Percentiles rank a stretch among this genome's conserved stretches.
Conservation (phyloP, 37 sponge, comb jelly and placozoan genomes). For the Bolinopsis microptera region DNA sequence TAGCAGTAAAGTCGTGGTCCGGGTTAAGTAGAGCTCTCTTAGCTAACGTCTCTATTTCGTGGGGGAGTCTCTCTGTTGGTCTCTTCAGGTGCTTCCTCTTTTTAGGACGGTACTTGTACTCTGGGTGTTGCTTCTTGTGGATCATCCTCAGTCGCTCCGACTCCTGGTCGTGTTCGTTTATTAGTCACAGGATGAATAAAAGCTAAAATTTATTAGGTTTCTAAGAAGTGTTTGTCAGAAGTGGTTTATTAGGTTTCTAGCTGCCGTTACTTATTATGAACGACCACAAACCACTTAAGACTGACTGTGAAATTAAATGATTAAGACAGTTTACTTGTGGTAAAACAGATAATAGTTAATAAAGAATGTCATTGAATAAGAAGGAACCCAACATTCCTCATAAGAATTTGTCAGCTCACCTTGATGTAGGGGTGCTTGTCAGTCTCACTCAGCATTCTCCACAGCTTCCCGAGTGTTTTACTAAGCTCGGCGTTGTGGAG, state of each 20-base stretch:
- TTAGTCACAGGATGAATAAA: no score
- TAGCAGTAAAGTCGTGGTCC: slow-evolving; percentile 36
- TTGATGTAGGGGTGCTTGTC: slow-evolving; percentile 59
- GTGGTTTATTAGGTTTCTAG: no score
- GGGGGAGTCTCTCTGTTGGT: slow-evolving; percentile 34
- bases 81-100: slow-evolving; percentile 60
- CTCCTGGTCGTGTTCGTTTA: not conserved
- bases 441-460: slow-evolving; percentile 55
- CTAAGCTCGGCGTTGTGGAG: slow-evolving; percentile 49
- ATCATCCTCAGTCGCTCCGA: slow-evolving; percentile 32
- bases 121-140: slow-evolving; percentile 55
- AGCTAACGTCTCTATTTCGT: slow-evolving; percentile 13
- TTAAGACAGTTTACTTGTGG: no score
- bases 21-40: slow-evolving; percentile 41
- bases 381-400: no score
- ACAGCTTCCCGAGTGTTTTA: slow-evolving; percentile 34
- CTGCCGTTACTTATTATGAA: no score
- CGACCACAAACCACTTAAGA: no score
- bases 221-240: no score
- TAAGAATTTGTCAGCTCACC: no score
- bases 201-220: no score
- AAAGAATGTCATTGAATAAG: no score
- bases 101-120: slow-evolving; percentile 46
- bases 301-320: no score
- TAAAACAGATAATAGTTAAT: no score